A percentile compares a stretch with the other conserved stretches of the same genome.
These are phyloP conservation scores for Hydropotes inermis DNA, from an alignment of 2,113 vertebrate species.

Conservation along the genomic window DNA sequence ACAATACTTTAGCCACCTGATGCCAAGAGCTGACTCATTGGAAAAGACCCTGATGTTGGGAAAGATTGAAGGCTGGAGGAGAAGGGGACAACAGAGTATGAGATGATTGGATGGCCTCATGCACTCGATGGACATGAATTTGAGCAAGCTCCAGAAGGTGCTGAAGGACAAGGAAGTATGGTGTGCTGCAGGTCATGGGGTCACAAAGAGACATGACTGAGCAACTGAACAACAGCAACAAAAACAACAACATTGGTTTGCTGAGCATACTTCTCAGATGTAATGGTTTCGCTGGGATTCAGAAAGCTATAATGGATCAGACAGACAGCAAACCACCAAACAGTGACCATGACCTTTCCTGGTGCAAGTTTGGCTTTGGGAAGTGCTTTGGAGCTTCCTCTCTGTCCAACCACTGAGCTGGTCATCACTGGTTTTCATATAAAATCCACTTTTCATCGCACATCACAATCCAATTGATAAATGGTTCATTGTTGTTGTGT, in stretches of 20 bases:
- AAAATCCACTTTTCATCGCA: fast-evolving
- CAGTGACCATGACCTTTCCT: neutral
- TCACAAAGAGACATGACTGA: neutral
- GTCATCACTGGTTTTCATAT: neutral
- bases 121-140: neutral
- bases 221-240: neutral
- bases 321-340: neutral
- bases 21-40: neutral
- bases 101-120: neutral
- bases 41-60: neutral
- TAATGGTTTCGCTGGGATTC: neutral
- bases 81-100: neutral
- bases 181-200: neutral
- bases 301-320: neutral
- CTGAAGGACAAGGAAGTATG: neutral
- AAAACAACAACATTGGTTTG: neutral
- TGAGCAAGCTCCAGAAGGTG: neutral
- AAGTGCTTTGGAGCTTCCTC: neutral
- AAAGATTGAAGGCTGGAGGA: neutral
- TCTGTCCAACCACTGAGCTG: neutral
- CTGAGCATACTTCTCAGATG: neutral
- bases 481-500: neutral
- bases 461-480: neutral
- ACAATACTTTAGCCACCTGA: neutral
- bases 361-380: neutral